A percentile compares a stretch with the other conserved stretches of the same genome.
phyloP scores from a whole-genome alignment of 2,888 invertebrate species.

The Epinotia ramella region DNA sequence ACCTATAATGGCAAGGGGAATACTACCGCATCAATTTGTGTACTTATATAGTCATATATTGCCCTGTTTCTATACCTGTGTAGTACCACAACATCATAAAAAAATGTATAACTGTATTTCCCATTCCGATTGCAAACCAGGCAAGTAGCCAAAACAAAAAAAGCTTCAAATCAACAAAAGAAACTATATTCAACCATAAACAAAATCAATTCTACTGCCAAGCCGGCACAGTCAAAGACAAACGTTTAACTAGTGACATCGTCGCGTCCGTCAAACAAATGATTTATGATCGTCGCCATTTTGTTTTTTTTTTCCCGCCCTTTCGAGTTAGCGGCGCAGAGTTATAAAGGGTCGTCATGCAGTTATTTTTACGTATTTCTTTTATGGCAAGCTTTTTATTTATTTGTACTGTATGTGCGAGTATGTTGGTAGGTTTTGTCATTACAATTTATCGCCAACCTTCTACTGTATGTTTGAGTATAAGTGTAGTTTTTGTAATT shows the following conservation, averaged over 20 bases:
- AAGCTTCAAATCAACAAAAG: not conserved
- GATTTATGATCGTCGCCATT: slow-evolving; percentile 58
- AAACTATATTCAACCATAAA: slow-evolving; percentile 18
- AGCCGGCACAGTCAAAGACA: slow-evolving; percentile 27
- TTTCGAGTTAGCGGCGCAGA: slow-evolving; percentile 55
- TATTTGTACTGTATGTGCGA: not conserved
- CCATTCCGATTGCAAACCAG: no score
- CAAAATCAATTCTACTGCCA: slow-evolving; percentile 40
- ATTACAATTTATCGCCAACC: no score
- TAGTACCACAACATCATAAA: no score
- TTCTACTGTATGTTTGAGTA: not conserved
- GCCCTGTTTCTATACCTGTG: no score
- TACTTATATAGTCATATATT: no score
- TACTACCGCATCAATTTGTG: no score
- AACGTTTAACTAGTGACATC: slow-evolving; percentile 33
- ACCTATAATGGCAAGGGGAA: no score
- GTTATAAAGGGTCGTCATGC: slow-evolving; percentile 33
- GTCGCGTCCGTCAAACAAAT: slow-evolving; percentile 55
- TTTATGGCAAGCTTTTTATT: not conserved
- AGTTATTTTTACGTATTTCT: slow-evolving; percentile 15
- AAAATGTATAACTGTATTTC: no score
- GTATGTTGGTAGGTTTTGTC: no score
- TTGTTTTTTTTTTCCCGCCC: slow-evolving; percentile 56
- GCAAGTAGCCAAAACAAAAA: not conserved
- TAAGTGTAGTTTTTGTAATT: not conserved